Evolutionary conservation across 2,797 vertebrate species (phyloP).

Genomic region (Coccyzus lansbergi): DNA sequence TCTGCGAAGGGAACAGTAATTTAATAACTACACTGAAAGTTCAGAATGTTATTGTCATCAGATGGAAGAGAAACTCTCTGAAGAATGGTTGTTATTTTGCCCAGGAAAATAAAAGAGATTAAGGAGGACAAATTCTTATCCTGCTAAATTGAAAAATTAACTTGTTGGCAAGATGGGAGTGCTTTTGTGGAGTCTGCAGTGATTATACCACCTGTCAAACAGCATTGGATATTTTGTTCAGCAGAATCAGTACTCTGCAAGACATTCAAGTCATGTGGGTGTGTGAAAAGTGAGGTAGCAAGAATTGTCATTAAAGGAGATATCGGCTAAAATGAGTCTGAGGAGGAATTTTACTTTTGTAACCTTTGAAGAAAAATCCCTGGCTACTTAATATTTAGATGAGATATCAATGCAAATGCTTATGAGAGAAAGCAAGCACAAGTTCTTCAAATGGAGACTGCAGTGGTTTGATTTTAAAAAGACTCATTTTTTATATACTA

Average conservation of each 20-base stretch:
- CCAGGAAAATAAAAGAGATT: not conserved
- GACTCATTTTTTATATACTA: not conserved
- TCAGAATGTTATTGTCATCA: not conserved
- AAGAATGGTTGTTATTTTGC: not conserved
- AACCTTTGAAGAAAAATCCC: conserved; percentile 36
- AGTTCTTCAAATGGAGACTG: not conserved
- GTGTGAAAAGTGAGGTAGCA: conserved; percentile 44
- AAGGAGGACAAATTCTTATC: not conserved
- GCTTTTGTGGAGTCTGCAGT: conserved; percentile 10
- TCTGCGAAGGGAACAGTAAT: not conserved
- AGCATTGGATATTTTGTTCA: conserved; percentile 36
- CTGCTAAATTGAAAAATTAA: conserved; percentile 29
- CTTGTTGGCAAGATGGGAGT: not conserved
- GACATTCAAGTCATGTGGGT: conserved; percentile 2
- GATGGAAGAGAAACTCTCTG: not conserved
- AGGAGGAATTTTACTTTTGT: conserved; percentile 32
- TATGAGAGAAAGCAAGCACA: not conserved
- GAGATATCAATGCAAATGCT: not conserved
- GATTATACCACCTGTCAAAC: conserved; percentile 48
- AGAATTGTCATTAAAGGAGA: conserved; percentile 42
- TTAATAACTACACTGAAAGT: not conserved
- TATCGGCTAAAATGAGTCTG: conserved; percentile 45
- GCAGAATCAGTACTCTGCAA: not conserved
- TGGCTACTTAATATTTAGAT: conserved; percentile 17
- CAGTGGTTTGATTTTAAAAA: not conserved